phyloP scores from a whole-genome alignment of 2,113 vertebrate genomes.

The Gasterosteus nipponicus region DNA sequence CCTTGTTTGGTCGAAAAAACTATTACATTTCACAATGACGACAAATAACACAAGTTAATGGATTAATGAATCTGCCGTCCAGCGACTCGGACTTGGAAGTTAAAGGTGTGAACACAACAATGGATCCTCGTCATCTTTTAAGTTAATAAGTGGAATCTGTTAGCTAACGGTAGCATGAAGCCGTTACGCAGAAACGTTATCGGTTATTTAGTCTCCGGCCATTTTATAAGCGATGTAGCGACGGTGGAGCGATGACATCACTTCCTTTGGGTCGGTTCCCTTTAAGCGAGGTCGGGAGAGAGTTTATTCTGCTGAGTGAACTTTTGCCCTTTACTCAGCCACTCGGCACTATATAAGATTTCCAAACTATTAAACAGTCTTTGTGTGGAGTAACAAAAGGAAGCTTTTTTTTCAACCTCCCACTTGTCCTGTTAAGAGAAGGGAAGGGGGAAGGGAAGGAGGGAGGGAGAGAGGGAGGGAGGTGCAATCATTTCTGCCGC shows the following conservation, averaged over 20 bases:
- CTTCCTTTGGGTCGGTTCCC: too few species aligned
- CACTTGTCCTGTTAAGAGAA: slow-evolving; percentile 68
- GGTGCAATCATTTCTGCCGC: slow-evolving; percentile 86
- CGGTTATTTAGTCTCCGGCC: not conserved
- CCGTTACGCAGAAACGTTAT: not conserved
- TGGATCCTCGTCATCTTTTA: not conserved
- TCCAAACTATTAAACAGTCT: slow-evolving; percentile 84
- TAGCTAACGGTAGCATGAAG: not conserved
- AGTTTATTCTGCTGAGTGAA: slow-evolving; percentile 67
- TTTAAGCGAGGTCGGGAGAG: slow-evolving; percentile 13
- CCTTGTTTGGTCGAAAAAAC: not conserved
- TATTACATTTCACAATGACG: not conserved
- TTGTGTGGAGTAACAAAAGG: slow-evolving; percentile 86
- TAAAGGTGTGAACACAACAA: not conserved
- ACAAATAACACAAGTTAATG: not conserved
- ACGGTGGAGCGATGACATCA: too few species aligned
- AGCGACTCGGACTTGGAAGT: too few species aligned
- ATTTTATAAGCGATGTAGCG: not conserved
- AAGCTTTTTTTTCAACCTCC: slow-evolving; percentile 79
- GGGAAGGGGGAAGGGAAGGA: slow-evolving; percentile 57
- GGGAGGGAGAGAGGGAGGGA: slow-evolving; percentile 64
- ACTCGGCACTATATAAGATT: slow-evolving; percentile 84
- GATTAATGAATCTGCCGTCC: too few species aligned
- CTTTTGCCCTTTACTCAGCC: slow-evolving; percentile 81
- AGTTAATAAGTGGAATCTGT: not conserved